Evolutionary conservation across 2,888 invertebrate genomes (phyloP), one percentile per base, ranked within the genome.

Genomic region (Byasa hedistus): DNA sequence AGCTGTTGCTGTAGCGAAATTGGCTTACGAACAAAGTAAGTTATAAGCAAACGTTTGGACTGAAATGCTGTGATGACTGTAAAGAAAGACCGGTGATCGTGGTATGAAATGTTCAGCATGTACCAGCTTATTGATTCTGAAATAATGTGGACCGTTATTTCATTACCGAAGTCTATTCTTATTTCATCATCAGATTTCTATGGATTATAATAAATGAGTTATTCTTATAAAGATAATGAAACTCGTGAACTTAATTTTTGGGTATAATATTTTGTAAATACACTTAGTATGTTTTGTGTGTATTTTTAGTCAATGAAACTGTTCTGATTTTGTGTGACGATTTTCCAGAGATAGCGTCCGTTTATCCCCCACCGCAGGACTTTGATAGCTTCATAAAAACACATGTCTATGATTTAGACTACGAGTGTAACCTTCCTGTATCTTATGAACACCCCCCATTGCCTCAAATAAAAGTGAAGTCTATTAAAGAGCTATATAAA

Each of bases 21-120:
- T 96, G 84, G 96, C 97, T n/a, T 98, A 98, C 82, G 92, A 94
- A 69, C 94, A 94, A 86, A 95, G 96, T 96, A 22, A 61, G 66
- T 62, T 19, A 15, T 1, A n/a, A n/a, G 3, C n/a, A n/a, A n/a
- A 48, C 1, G 19, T 48, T n/a, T 48, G 19, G 0, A 48, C 48
- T n/a, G n/a, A 48, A 48, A 48, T 48, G 5, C 19, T 48, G 0
- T 19, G 48, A 48, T 48, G 19, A 12, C 32, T 32, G 32, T 32
- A 32, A 32, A 32, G 10, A 0, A 8, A 7, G 1, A 8, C 32
- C 10, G n/a, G n/a, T n/a, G n/a, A n/a, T n/a, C n/a, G n/a, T n/a
- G n/a, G n/a, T n/a, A n/a, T n/a, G n/a, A n/a, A n/a, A n/a, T n/a
- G n/a, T n/a, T n/a, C n/a, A 39, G 10, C 12, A 36, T 36, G 36